Conservation (phyloP, 1,140 invertebrate genomes). For the Bactericera cockerelli region DNA sequence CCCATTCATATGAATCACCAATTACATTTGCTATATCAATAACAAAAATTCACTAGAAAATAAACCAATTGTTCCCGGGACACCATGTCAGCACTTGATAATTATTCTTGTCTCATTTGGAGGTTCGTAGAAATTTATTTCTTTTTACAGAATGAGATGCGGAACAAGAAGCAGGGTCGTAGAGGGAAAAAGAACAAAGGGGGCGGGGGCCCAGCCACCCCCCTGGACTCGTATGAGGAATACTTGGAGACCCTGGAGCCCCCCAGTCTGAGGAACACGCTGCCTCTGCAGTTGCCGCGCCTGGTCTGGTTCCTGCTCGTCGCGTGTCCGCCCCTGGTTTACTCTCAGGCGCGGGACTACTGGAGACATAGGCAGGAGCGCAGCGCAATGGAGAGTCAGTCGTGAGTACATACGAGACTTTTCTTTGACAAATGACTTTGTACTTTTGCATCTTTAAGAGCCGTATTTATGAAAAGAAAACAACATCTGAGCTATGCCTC, state of each 20-base stretch:
- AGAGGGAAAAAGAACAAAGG: conserved; percentile 40
- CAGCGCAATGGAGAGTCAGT: neutral
- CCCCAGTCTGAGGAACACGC: conserved; percentile 61
- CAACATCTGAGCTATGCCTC: too few species aligned
- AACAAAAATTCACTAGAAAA: conserved; percentile 2
- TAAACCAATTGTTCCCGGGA: neutral
- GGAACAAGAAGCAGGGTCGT: conserved; percentile 55
- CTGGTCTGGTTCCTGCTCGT: conserved; percentile 43
- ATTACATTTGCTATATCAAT: too few species aligned
- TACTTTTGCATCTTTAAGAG: too few species aligned
- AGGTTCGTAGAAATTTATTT: too few species aligned
- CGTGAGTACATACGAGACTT: neutral
- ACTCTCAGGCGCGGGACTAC: conserved; percentile 28
- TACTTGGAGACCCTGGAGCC: conserved; percentile 48
- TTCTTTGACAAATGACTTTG: neutral
- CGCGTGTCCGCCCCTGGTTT: conserved; percentile 32
- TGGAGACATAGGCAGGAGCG: conserved; percentile 13
- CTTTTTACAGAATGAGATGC: conserved; percentile 46
- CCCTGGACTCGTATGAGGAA: conserved; percentile 44
- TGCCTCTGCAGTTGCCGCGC: conserved; percentile 65
- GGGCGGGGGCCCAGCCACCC: conserved; percentile 29
- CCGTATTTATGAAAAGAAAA: too few species aligned
- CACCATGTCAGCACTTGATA: too few species aligned
- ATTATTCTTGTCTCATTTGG: too few species aligned
- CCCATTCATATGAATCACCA: too few species aligned